Conservation (phyloP, 1,140 invertebrate species). For the Tyrophagus putrescentiae region DNA sequence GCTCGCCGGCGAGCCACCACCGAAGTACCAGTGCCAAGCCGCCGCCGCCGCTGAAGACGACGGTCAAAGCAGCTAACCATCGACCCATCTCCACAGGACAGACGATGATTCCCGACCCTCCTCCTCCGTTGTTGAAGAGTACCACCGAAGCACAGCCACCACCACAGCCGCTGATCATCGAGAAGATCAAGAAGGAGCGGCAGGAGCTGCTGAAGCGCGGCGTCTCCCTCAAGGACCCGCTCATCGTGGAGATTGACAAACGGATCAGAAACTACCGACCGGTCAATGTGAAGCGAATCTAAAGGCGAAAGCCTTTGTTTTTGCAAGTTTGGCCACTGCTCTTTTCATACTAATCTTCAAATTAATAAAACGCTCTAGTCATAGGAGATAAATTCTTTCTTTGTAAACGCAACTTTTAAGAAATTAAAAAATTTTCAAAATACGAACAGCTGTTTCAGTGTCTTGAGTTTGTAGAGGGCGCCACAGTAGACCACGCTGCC, state of each 20-base stretch:
- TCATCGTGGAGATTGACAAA: conserved; percentile 18
- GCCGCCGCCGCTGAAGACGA: background rate
- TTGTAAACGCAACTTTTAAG: too few relatives aligned
- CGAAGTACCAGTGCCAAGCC: background rate
- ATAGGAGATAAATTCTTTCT: too few relatives aligned
- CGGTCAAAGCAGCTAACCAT: background rate
- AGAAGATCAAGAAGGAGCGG: conserved; percentile 5
- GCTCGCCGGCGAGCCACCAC: too few relatives aligned
- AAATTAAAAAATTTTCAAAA: too few relatives aligned
- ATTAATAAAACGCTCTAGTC: too few relatives aligned
- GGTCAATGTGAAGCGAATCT: background rate
- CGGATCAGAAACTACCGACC: background rate
- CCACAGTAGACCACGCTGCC: too few relatives aligned
- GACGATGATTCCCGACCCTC: too few relatives aligned
- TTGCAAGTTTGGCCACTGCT: too few relatives aligned
- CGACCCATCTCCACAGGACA: background rate
- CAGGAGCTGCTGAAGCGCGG: conserved; percentile 12
- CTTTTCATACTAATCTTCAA: too few relatives aligned
- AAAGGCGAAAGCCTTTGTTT: too few relatives aligned
- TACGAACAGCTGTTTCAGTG: too few relatives aligned
- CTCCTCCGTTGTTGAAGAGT: background rate
- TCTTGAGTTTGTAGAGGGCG: too few relatives aligned
- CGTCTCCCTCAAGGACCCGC: conserved; percentile 9
- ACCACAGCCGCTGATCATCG: background rate
- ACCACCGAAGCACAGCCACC: background rate